Evolutionary conservation across 2,113 vertebrate genomes (phyloP).

Genomic region (Tringa solitaria): DNA sequence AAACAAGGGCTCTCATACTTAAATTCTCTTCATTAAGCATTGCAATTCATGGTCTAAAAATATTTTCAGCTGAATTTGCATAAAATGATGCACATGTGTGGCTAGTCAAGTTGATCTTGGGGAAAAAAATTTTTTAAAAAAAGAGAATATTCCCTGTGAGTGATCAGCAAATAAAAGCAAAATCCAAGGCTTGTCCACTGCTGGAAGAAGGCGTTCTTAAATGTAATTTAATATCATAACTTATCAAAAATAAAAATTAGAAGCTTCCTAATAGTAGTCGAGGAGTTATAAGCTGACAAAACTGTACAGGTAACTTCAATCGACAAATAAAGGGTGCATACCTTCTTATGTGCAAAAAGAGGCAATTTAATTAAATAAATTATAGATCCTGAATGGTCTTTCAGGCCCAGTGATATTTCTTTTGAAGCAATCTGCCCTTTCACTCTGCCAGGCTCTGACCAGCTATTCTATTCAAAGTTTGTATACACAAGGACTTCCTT

Average conservation of each 20-base stretch:
- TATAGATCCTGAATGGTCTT: background rate
- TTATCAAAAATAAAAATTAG: background rate
- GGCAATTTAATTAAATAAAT: background rate
- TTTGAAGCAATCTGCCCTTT: background rate
- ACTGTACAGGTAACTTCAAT: background rate
- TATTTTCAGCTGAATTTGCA: background rate
- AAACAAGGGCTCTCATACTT: background rate
- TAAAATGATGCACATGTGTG: background rate
- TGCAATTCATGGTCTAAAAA: background rate
- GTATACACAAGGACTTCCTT: background rate
- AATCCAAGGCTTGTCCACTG: background rate
- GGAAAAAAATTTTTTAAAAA: background rate
- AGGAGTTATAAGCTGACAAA: background rate
- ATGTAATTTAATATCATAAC: background rate
- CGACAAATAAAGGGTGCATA: background rate
- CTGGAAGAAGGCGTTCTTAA: background rate
- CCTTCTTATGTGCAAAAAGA: background rate
- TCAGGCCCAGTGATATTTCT: background rate
- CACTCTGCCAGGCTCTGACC: background rate
- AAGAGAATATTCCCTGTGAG: background rate
- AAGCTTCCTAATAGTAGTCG: background rate
- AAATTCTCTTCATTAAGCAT: constrained; percentile 1
- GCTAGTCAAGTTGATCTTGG: background rate
- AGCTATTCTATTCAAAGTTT: background rate
- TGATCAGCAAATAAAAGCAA: background rate